Evolutionary conservation across 2,797 vertebrate species (phyloP), one percentile per base, ranked within the genome.

Genomic region (Lithobates pipiens): DNA sequence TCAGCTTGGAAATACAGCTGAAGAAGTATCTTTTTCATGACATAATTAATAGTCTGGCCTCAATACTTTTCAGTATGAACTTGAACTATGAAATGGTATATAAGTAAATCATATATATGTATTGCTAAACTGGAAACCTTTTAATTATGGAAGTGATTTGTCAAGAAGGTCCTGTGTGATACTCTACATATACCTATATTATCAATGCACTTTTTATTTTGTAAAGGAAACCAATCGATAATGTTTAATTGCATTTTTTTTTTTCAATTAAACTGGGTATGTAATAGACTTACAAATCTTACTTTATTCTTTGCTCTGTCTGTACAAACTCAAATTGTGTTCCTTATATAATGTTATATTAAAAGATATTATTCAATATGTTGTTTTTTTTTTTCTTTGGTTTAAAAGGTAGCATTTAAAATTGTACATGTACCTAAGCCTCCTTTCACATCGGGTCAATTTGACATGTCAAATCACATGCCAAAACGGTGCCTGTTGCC

Each of bases 131-230:
- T 89, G 88, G 85, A 92, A 86, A 77, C 77, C 68, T 67, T 67
- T 69, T 79, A 88, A 82, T 80, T 88, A 84, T 89, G 32, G 70
- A 90, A 90, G 68, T 86, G 85, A 84, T 84, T 27, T 82, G 36
- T 78, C 83, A 75, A 87, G 86, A 85, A 88, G 91, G 89, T 89
- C 86, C 89, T 90, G 85, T 76, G 86, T 80, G 84, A 86, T 90
- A 82, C 91, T 89, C 88, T 92, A 89, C 54, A 9, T 93, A 91
- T 90, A 90, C 79, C 68, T 91, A 77, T 85, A 89, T 80, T 89
- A 85, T 89, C 89, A 87, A 75, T 94, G 93, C 93, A 95, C 93
- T 95, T 95, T 93, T 89, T 80, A 77, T 72, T 77, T 93, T 94
- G 84, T 91, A 92, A 90, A 91, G 88, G 89, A 89, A 91, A 88